phyloP scores from a whole-genome alignment of 2,888 invertebrate species.

The Acleris cristana region DNA sequence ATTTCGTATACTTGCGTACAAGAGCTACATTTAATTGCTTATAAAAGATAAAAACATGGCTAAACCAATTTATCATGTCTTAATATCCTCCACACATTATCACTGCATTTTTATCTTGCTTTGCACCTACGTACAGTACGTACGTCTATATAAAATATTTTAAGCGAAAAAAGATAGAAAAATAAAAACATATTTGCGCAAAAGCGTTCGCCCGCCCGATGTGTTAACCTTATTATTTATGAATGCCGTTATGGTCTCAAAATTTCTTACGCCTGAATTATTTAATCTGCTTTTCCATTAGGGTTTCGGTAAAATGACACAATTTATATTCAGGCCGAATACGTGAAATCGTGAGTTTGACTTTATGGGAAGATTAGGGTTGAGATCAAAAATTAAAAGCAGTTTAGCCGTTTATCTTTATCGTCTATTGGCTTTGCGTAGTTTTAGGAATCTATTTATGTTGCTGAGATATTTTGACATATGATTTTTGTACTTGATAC shows the following conservation, averaged over 20 bases:
- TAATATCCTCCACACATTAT: conserved; percentile 60
- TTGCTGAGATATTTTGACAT: too few species aligned
- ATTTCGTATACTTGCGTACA: too few species aligned
- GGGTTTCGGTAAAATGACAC: conserved; percentile 77
- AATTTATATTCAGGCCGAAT: conserved; percentile 76
- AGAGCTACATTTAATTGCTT: too few species aligned
- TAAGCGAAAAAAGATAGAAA: conserved; percentile 53
- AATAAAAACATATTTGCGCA: conserved; percentile 34
- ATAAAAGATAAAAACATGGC: too few species aligned
- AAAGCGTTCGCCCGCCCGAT: conserved; percentile 53
- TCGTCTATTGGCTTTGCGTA: conserved; percentile 31
- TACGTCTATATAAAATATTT: conserved; percentile 65
- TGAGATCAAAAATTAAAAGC: conserved; percentile 71
- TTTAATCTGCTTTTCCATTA: conserved; percentile 83
- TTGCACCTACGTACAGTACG: conserved; percentile 67
- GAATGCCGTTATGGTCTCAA: conserved; percentile 76
- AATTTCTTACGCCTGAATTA: conserved; percentile 80
- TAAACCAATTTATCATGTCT: conserved; percentile 36
- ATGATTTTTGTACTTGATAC: too few species aligned
- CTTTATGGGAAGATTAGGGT: conserved; percentile 73
- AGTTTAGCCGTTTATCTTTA: conserved; percentile 36
- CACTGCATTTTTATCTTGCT: conserved; percentile 68
- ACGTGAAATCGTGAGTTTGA: conserved; percentile 64
- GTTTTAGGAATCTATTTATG: background rate
- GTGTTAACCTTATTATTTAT: conserved; percentile 78